These are phyloP conservation scores for Cosmorhoe ocellata DNA, from an alignment of 2,888 invertebrate species.

Conservation along the genomic window DNA sequence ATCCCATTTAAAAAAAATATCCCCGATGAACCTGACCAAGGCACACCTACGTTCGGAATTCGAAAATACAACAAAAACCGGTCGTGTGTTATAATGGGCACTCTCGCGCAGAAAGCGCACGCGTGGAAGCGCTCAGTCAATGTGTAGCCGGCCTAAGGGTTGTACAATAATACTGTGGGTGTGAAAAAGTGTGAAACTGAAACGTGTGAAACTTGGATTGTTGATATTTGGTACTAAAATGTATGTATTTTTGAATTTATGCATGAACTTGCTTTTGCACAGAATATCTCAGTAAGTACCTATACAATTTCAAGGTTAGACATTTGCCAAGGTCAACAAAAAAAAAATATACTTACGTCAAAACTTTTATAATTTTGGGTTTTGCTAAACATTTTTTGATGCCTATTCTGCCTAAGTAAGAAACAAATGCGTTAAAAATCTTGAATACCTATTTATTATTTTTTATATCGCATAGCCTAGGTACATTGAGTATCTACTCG, in stretches of 20 bases:
- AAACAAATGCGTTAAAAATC: too few relatives aligned
- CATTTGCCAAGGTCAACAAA: too few relatives aligned
- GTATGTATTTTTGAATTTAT: neutral
- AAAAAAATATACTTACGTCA: too few relatives aligned
- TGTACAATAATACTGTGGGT: slow-evolving; percentile 33
- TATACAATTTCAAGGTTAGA: too few relatives aligned
- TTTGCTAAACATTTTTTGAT: too few relatives aligned
- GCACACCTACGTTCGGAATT: slow-evolving; percentile 7
- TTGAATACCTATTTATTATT: too few relatives aligned
- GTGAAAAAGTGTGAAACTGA: slow-evolving; percentile 10
- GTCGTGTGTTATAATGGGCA: slow-evolving; percentile 43
- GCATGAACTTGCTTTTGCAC: neutral
- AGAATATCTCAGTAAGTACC: too few relatives aligned
- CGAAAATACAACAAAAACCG: slow-evolving; percentile 22
- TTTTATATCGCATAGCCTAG: too few relatives aligned
- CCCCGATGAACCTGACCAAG: neutral
- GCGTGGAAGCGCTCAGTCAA: slow-evolving; percentile 52
- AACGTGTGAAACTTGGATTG: slow-evolving; percentile 16
- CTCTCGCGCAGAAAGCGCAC: slow-evolving; percentile 45
- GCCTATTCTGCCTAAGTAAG: too few relatives aligned
- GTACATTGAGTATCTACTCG: too few relatives aligned
- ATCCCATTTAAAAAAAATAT: neutral
- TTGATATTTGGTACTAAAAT: slow-evolving; percentile 3
- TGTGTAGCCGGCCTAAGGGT: slow-evolving; percentile 45
- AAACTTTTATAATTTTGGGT: too few relatives aligned